Conservation (phyloP, 2,888 invertebrate species). For the Amaurobius ferox region DNA sequence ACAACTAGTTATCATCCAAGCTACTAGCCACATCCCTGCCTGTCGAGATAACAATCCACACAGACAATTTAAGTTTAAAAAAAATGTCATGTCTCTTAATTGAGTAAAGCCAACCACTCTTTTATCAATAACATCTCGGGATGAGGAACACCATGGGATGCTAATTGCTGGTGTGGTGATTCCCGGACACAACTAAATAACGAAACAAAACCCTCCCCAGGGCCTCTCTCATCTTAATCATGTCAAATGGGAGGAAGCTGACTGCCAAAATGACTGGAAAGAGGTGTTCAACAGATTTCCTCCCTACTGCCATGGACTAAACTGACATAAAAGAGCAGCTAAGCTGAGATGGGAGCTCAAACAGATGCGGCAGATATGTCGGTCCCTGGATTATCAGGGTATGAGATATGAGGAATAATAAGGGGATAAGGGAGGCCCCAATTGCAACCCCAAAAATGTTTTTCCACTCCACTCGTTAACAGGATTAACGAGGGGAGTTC, state of each 20-base stretch:
- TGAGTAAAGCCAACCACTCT: background rate
- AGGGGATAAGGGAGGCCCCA: background rate
- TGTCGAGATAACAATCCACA: background rate
- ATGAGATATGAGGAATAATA: background rate
- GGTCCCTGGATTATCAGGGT: background rate
- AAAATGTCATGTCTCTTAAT: background rate
- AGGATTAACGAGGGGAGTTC: conserved; percentile 28
- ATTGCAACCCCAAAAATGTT: conserved; percentile 32
- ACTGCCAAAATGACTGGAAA: background rate
- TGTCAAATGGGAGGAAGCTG: background rate
- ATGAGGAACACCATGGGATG: background rate
- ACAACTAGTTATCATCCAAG: background rate
- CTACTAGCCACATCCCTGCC: background rate
- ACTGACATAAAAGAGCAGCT: background rate
- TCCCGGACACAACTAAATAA: background rate
- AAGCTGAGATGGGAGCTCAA: background rate
- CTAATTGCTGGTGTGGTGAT: background rate
- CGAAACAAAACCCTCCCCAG: background rate
- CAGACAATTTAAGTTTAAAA: background rate
- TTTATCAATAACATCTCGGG: background rate
- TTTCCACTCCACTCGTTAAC: conserved; percentile 61
- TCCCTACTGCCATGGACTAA: background rate
- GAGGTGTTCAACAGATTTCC: background rate
- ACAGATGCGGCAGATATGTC: background rate
- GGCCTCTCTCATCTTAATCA: background rate